A percentile compares a stretch with the other conserved stretches of the same genome.
Evolutionary conservation across 2,888 invertebrate genomes (phyloP).

Genomic region (Thalpophila matura): DNA sequence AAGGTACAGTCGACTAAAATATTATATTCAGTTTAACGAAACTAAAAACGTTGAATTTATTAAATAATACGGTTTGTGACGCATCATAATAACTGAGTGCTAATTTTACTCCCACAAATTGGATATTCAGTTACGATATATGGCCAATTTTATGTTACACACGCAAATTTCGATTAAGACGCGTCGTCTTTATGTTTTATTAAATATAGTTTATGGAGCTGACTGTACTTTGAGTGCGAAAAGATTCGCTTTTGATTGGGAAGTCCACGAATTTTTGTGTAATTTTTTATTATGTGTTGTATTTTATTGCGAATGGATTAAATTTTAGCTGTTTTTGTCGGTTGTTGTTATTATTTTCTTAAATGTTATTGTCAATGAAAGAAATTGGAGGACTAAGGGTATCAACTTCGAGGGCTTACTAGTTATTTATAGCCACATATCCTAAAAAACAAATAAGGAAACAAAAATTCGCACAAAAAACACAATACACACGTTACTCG

Average conservation of each 20-base stretch:
- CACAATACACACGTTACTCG: slow-evolving; percentile 66
- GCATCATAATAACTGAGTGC: slow-evolving; percentile 59
- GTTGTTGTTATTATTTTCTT: too few relatives aligned
- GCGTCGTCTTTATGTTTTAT: slow-evolving; percentile 49
- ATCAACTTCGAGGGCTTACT: too few relatives aligned
- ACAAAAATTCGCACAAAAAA: slow-evolving; percentile 42
- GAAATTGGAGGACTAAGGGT: too few relatives aligned
- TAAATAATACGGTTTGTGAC: slow-evolving; percentile 18
- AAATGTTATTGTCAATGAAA: background rate
- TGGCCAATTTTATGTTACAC: slow-evolving; percentile 55
- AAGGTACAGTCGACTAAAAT: slow-evolving; percentile 15
- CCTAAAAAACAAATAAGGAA: background rate
- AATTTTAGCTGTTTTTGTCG: background rate
- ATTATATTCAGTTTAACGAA: background rate
- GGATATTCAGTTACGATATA: slow-evolving; percentile 67
- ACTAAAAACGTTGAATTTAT: slow-evolving; percentile 20
- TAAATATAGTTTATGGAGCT: slow-evolving; percentile 45
- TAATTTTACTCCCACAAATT: slow-evolving; percentile 74
- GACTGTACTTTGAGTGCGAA: slow-evolving; percentile 21
- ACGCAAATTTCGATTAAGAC: slow-evolving; percentile 60
- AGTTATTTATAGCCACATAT: too few relatives aligned
- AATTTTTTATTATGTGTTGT: background rate
- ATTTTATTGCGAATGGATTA: background rate
- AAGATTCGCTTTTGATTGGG: slow-evolving; percentile 26
- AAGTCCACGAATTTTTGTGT: background rate